Base-by-base conservation (phyloP, 2,113 vertebrate species). In the Macrotus californicus region DNA sequence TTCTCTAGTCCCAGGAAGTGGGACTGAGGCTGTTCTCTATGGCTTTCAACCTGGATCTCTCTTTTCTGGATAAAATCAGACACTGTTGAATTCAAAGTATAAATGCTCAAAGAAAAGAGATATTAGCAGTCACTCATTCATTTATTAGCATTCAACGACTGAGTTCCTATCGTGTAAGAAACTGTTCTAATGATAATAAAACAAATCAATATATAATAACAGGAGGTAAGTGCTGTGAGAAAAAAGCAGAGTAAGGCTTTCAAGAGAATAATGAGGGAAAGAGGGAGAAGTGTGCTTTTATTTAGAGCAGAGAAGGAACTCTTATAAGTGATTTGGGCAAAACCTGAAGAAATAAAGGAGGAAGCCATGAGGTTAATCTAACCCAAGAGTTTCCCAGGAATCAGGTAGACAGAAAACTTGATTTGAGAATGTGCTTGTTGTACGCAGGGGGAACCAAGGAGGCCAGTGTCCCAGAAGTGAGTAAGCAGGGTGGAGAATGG, bases 11-110 rank as follows among this genome's bases (percentile, higher is more conserved):
- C 31, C 24, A 79, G 86, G 72, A 93, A 77, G 41, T 82, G 67
- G n/a, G 34, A 59, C n/a, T 91, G 11, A 26, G 34, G 41, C 7
- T 87, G 0, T 88, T 89, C 34, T 73, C 39, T 67, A 0, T 87
- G 50, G 4, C n/a, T 88, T 91, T 94, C 59, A 75, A 64, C 18
- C 56, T 76, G 41, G 11, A 26, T 61, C 70, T 93, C 6, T 92
- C 36, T 94, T 87, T 94, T 70, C 21, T 94, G 46, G n/a, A 61
- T 93, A 77, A 82, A 93, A 85, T 9, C 75, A 66, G 26, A n/a
- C 31, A 80, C 31, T 93, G 8, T 66, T 94, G 16, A 92, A 64
- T n/a, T 94, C 84, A 90, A 91, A 96, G 24, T 96, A 41, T 54
- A 91, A 89, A 79, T 93, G 41, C 43, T 87, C 86, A 89, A 76